Conservation (phyloP, 2,888 invertebrate species). For the Ochropleura plecta region DNA sequence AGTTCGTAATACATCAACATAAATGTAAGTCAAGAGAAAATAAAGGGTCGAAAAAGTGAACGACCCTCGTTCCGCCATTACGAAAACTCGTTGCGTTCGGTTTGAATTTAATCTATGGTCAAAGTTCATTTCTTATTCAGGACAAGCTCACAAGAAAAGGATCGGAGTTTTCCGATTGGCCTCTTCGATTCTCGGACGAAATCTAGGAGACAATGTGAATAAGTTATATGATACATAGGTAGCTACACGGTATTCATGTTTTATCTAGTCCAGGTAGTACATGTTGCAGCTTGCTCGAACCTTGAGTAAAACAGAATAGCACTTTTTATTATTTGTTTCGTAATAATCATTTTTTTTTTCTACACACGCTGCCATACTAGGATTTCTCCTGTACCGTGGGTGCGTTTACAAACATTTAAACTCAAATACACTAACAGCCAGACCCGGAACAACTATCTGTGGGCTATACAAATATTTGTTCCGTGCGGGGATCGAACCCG, state of each 20-base stretch:
- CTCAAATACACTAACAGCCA: too few relatives aligned
- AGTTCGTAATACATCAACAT: not conserved
- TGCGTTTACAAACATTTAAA: too few relatives aligned
- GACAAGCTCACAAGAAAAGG: constrained; percentile 18
- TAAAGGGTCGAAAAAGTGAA: constrained; percentile 9
- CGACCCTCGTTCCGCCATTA: constrained; percentile 18
- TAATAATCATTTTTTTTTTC: too few relatives aligned
- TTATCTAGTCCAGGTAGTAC: not conserved
- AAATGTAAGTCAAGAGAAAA: constrained; percentile 17
- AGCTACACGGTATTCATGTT: too few relatives aligned
- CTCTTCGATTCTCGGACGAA: constrained; percentile 26
- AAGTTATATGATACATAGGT: constrained; percentile 22
- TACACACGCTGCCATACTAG: too few relatives aligned
- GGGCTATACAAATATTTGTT: too few relatives aligned
- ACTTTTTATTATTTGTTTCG: not conserved
- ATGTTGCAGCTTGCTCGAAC: not conserved
- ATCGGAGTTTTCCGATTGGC: constrained; percentile 38
- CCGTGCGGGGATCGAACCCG: too few relatives aligned
- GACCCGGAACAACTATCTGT: too few relatives aligned
- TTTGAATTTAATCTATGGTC: constrained; percentile 49
- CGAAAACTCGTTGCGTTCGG: constrained; percentile 23
- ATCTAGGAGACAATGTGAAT: constrained; percentile 43
- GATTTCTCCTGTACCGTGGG: too few relatives aligned
- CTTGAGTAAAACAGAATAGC: not conserved
- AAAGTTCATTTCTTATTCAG: constrained; percentile 58